Conservation (phyloP, 2,888 invertebrate species). For the Zootermopsis nevadensis region DNA sequence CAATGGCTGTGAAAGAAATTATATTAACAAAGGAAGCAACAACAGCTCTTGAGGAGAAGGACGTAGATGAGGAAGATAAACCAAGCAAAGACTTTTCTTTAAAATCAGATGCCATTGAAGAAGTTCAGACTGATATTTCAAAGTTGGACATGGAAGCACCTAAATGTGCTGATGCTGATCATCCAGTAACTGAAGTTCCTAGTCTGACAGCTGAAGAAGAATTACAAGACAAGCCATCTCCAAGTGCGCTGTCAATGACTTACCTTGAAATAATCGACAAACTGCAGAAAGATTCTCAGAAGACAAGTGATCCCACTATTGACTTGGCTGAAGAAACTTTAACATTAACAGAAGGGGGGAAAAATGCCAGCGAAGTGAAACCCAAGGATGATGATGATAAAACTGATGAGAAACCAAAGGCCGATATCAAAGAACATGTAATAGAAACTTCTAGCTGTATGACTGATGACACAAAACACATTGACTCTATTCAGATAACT, state of each 20-base stretch:
- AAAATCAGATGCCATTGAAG: not conserved
- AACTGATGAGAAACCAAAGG: not conserved
- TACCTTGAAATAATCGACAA: conserved; percentile 52
- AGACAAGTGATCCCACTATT: conserved; percentile 26
- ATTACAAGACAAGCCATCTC: conserved; percentile 7
- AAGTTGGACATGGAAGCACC: not conserved
- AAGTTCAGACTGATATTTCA: not conserved
- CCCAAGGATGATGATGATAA: not conserved
- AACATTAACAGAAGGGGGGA: not conserved
- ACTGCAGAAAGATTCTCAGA: conserved; percentile 45
- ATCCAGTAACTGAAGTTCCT: not conserved
- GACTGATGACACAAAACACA: too few relatives aligned
- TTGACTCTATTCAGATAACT: too few relatives aligned
- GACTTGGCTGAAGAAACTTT: not conserved
- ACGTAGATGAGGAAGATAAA: conserved; percentile 37
- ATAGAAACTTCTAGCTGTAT: not conserved
- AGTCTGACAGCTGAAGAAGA: conserved; percentile 24
- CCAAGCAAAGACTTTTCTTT: not conserved
- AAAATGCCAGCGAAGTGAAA: not conserved
- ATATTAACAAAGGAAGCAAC: conserved; percentile 14
- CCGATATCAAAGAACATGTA: not conserved
- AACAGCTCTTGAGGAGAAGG: conserved; percentile 16
- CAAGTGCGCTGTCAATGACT: conserved; percentile 47
- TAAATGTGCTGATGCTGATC: conserved; percentile 1
- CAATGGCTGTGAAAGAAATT: not conserved